phyloP scores from a whole-genome alignment of 35 echinoderm and acorn worm genomes.

The Ophioderma brevispina region DNA sequence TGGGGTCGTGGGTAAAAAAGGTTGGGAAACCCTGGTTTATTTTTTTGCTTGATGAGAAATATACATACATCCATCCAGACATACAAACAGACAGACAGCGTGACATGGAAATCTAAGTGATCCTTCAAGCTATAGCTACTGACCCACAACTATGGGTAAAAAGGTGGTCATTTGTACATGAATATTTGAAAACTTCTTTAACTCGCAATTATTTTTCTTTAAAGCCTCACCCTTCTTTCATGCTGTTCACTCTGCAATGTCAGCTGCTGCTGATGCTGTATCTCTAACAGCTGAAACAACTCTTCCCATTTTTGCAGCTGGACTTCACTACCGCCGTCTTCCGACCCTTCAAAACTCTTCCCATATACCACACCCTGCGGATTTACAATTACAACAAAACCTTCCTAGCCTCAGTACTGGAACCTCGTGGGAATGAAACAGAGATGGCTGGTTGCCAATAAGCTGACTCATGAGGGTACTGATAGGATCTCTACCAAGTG shows the following conservation, averaged over 20 bases:
- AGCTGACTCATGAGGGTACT: neutral
- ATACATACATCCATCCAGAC: no score
- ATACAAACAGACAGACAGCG: no score
- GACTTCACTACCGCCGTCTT: neutral
- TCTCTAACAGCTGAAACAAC: slow-evolving; percentile 31
- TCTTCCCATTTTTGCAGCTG: slow-evolving; percentile 41
- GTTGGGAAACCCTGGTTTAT: no score
- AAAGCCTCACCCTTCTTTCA: slow-evolving; percentile 17
- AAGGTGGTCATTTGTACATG: no score
- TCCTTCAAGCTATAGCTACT: no score
- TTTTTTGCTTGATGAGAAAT: no score
- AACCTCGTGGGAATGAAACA: neutral
- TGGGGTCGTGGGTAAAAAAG: no score
- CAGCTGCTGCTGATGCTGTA: slow-evolving; percentile 54
- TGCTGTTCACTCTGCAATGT: slow-evolving; percentile 48
- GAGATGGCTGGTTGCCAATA: neutral
- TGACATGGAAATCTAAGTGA: no score
- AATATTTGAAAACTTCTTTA: no score
- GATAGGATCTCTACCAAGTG: slow-evolving; percentile 4
- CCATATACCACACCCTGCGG: neutral
- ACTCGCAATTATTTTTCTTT: no score
- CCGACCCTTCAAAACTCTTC: neutral
- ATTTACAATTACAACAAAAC: slow-evolving; percentile 3
- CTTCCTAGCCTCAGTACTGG: neutral
- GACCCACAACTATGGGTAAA: no score